Base-by-base conservation (phyloP, 1,140 invertebrate species). In the Drosophila repletoides region DNA sequence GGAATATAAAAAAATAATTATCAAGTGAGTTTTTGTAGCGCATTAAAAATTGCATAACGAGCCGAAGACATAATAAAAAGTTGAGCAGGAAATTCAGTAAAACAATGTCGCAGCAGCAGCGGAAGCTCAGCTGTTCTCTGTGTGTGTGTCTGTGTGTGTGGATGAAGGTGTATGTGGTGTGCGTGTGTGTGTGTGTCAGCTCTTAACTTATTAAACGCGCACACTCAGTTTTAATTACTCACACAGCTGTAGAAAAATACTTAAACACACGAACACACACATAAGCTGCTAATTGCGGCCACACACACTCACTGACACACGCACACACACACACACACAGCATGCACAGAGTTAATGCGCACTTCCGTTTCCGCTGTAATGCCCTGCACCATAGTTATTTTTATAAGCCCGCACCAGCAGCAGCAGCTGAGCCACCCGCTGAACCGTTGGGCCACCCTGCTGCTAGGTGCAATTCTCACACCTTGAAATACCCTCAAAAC, bases 301-400 rank as follows among this genome's bases (percentile, higher is more conserved):
- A 59, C 58, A 77, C 24, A 36, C 26, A 55, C 22, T 55, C 24
- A 36, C 38, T 55, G 51, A 15, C 51, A 43, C 33, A 38, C 58
- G 24, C n/a, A n/a, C n/a, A 46, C 31, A 34, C 53, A 65, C 24
- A 31, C 28, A 38, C 40, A 24, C 12, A 26, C 15, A 22, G 73
- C 79, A 51, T 46, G 79, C 79, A 76, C 59, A 72, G n/a, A n/a
- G 73, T 86, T 86, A 80, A 86, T 86, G 80, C 72, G 81, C 80
- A 86, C 80, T 86, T 86, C 80, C 80, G 80, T 86, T 86, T 86
- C 80, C 80, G 80, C 80, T 66, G 80, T 86, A 80, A 80, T 86
- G 72, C 80, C 67, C 81, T 86, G 79, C 59, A 56, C 71, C 63
- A 75, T 68, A 72, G 71, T 80, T 86, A 86, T 84, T 84, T 86